Conservation (phyloP, 2,888 invertebrate species). For the Gryllus longicercus region DNA sequence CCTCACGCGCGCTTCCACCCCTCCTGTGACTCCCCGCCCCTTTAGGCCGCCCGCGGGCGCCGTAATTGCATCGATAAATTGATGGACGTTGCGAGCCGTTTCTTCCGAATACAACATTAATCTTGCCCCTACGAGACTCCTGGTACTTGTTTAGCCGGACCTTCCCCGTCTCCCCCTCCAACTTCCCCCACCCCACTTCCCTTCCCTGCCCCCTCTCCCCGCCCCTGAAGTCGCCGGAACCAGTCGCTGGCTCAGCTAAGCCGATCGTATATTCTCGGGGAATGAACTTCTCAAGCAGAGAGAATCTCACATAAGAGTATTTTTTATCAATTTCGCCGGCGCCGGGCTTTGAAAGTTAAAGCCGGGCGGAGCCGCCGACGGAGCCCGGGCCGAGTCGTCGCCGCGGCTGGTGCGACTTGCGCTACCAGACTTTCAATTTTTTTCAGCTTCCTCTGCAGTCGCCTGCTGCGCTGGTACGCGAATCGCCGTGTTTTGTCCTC, state of each 20-base stretch:
- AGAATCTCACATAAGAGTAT: conserved; percentile 11
- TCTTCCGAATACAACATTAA: background rate
- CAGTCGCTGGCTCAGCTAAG: background rate
- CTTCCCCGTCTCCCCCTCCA: background rate
- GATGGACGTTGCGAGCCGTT: background rate
- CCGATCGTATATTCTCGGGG: background rate
- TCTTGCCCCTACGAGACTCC: background rate
- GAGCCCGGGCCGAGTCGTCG: background rate
- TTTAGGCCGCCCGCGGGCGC: background rate
- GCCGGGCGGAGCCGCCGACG: background rate
- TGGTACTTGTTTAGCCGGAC: background rate
- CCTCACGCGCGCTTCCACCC: too few species aligned
- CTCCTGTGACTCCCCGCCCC: too few species aligned
- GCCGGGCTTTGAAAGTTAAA: background rate
- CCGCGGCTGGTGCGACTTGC: background rate
- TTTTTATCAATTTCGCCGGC: background rate
- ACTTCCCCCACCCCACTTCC: background rate
- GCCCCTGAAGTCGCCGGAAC: background rate
- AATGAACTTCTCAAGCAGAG: conserved; percentile 17
- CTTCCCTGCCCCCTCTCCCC: background rate
- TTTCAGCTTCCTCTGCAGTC: background rate
- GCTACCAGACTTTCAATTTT: background rate
- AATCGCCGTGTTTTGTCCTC: background rate
- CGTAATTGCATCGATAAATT: conserved; percentile 11
- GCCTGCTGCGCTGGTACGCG: background rate